Conservation (phyloP, 2,113 vertebrate genomes). For the Reinhardtius hippoglossoides region DNA sequence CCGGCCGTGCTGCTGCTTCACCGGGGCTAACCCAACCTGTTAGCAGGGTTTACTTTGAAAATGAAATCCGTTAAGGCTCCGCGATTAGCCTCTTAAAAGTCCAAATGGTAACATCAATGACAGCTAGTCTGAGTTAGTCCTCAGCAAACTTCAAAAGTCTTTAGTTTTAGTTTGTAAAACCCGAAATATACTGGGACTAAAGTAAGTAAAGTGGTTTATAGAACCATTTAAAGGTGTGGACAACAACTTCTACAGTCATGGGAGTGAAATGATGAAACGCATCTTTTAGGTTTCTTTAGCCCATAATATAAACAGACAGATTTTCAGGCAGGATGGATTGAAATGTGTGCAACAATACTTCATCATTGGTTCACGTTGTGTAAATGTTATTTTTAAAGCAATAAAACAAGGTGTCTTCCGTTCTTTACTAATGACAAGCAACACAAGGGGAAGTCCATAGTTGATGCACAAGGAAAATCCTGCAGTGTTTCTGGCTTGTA, state of each 20-base stretch:
- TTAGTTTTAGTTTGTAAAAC: not conserved
- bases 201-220: too few species aligned
- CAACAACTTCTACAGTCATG: not conserved
- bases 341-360: constrained; percentile 15
- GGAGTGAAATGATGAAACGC: not conserved
- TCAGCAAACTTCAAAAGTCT: not conserved
- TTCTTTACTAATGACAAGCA: constrained; percentile 40
- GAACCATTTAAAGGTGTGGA: not conserved
- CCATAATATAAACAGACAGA: not conserved
- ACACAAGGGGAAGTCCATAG: constrained; percentile 35
- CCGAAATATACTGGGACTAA: too few species aligned
- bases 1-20: constrained; percentile 61
- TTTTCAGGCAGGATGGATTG: constrained; percentile 1
- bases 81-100: constrained; percentile 63
- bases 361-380: constrained; percentile 6
- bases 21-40: constrained; percentile 67
- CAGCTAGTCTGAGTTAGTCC: constrained; percentile 26
- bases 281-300: not conserved
- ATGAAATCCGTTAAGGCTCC: constrained; percentile 70
- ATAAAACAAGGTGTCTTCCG: constrained; percentile 50
- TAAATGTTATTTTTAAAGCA: constrained; percentile 30
- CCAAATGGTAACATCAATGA: constrained; percentile 43
- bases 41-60: constrained; percentile 72
- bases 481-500: constrained; percentile 52
- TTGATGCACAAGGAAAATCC: constrained; percentile 42